phyloP scores from a whole-genome alignment of 2,888 invertebrate species.

The Ctenicera cuprea region DNA sequence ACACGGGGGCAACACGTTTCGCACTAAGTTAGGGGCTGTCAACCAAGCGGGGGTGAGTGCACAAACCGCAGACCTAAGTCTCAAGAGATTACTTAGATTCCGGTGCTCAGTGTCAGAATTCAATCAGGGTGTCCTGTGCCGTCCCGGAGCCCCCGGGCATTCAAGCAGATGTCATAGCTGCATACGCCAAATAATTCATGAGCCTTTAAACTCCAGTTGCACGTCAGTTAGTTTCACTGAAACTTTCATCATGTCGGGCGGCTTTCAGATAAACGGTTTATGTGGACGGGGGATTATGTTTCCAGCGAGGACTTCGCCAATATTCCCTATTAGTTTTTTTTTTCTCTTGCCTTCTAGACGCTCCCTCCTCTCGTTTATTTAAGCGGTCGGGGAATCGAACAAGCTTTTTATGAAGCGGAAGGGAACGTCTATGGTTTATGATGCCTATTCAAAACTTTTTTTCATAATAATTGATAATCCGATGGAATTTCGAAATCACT shows the following conservation, averaged over 20 bases:
- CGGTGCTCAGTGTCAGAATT: slow-evolving; percentile 65
- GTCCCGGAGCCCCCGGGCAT: slow-evolving; percentile 41
- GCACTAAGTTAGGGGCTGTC: slow-evolving; percentile 46
- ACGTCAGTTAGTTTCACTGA: slow-evolving; percentile 39
- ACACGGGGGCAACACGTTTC: slow-evolving; percentile 45
- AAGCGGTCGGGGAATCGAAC: slow-evolving; percentile 10
- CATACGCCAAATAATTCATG: slow-evolving; percentile 51
- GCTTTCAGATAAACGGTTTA: slow-evolving; percentile 43
- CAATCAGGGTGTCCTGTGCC: slow-evolving; percentile 60
- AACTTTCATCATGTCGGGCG: slow-evolving; percentile 38
- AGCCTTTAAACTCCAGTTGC: slow-evolving; percentile 46
- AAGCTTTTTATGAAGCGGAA: slow-evolving; percentile 1
- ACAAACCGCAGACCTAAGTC: slow-evolving; percentile 57
- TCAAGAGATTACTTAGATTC: slow-evolving; percentile 65
- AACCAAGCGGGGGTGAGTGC: slow-evolving; percentile 28
- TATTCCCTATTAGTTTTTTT: slow-evolving; percentile 25
- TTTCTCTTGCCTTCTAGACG: background rate
- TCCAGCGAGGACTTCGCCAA: slow-evolving; percentile 12
- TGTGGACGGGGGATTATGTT: slow-evolving; percentile 38
- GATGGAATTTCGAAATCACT: slow-evolving; percentile 2
- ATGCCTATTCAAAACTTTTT: slow-evolving; percentile 1
- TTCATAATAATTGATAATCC: background rate
- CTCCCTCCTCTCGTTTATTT: background rate
- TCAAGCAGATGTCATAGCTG: slow-evolving; percentile 52
- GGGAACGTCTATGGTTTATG: slow-evolving; percentile 11